phyloP scores from a whole-genome alignment of 1,140 invertebrate species.

The Magallana ariakensis region DNA sequence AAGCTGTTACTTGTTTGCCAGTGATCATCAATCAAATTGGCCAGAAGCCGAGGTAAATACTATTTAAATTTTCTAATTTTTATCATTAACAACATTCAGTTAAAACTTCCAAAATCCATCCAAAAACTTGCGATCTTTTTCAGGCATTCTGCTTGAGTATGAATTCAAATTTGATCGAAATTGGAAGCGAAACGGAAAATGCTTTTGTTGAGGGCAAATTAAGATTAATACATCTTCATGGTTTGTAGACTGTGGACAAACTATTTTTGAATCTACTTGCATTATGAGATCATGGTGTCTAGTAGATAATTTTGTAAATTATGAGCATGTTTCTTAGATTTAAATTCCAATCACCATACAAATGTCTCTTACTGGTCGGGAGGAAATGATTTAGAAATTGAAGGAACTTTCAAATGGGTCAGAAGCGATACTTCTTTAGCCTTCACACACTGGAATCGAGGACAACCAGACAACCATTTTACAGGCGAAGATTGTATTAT shows the following conservation, averaged over 20 bases:
- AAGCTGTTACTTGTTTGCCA: neutral
- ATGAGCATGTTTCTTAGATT: neutral
- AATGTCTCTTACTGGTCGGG: constrained; percentile 30
- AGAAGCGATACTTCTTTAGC: neutral
- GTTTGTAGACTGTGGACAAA: too few species aligned
- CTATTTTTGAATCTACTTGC: too few species aligned
- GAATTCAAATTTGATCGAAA: constrained; percentile 27
- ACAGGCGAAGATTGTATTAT: too few species aligned
- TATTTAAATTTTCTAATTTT: too few species aligned
- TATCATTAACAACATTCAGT: too few species aligned
- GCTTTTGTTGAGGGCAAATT: constrained; percentile 15
- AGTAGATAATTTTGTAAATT: too few species aligned
- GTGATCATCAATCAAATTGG: constrained; percentile 4
- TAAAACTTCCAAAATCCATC: too few species aligned
- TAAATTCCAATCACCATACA: neutral
- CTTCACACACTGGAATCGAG: constrained; percentile 32
- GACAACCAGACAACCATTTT: constrained; percentile 39
- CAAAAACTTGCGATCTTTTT: neutral
- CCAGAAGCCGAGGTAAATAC: constrained; percentile 9
- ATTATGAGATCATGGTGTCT: too few species aligned
- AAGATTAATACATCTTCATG: neutral
- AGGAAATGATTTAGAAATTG: constrained; percentile 38
- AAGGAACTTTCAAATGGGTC: constrained; percentile 33
- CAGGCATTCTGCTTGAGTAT: constrained; percentile 9
- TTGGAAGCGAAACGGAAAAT: constrained; percentile 9